Evolutionary conservation across 1,140 invertebrate species (phyloP).

Genomic region (Drosophila murphyi): DNA sequence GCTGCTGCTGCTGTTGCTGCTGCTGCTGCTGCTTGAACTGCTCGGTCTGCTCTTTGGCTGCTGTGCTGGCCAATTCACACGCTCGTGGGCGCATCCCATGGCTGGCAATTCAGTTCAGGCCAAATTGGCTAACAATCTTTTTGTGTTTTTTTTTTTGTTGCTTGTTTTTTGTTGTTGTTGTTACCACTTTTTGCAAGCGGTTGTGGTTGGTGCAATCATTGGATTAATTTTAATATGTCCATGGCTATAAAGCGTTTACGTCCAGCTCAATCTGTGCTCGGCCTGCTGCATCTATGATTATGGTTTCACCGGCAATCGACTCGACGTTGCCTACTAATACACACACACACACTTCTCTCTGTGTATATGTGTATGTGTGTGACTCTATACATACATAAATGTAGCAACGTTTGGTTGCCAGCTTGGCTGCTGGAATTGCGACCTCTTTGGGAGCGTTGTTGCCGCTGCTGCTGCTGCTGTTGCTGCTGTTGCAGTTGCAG

Average conservation of each 20-base stretch:
- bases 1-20: constrained; percentile 38
- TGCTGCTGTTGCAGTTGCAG: constrained; percentile 15
- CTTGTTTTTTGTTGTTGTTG: constrained; percentile 2
- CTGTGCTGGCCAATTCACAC: constrained; percentile 6
- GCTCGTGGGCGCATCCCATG: constrained; percentile 26
- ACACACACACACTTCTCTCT: constrained; percentile 32
- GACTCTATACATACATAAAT: constrained; percentile 59
- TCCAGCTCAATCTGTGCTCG: constrained; percentile 67
- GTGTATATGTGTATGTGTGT: neutral
- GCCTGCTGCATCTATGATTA: constrained; percentile 77
- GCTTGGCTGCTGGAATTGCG: constrained; percentile 73
- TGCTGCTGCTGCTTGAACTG: constrained; percentile 48
- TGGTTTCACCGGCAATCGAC: constrained; percentile 76
- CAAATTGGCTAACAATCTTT: constrained; percentile 76
- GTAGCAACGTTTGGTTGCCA: constrained; percentile 73
- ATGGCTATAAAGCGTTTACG: constrained; percentile 66
- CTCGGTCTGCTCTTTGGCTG: constrained; percentile 21
- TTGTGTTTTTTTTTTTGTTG: too few species aligned
- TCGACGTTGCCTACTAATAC: constrained; percentile 35
- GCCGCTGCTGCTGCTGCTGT: constrained; percentile 26
- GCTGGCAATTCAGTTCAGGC: constrained; percentile 16
- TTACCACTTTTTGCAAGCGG: constrained; percentile 54
- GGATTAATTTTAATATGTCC: constrained; percentile 83
- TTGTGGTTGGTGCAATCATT: constrained; percentile 69
- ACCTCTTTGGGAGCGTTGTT: constrained; percentile 72